A percentile compares a stretch with the other conserved stretches of the same genome.
Evolutionary conservation across 2,113 vertebrate genomes (phyloP).

Genomic region (Kryptolebias marmoratus): DNA sequence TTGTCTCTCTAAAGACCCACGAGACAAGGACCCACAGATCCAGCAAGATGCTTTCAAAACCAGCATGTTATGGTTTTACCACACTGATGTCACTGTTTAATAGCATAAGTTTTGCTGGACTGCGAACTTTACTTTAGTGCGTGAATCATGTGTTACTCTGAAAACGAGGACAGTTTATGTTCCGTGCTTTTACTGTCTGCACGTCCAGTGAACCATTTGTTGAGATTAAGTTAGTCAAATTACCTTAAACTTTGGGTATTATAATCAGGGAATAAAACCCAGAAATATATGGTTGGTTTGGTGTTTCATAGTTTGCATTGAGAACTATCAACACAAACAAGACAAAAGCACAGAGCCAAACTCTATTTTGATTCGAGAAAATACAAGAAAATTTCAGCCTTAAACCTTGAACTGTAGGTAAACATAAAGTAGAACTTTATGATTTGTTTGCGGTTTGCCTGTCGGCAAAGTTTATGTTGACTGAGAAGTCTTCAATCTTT

Average conservation of each 20-base stretch:
- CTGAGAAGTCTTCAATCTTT: slow-evolving; percentile 30
- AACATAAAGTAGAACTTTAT: slow-evolving; percentile 57
- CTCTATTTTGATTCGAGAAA: slow-evolving; percentile 12
- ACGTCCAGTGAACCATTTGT: slow-evolving; percentile 53
- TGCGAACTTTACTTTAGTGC: slow-evolving; percentile 51
- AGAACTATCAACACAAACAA: slow-evolving; percentile 26
- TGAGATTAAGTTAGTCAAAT: slow-evolving; percentile 39
- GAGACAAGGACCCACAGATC: slow-evolving; percentile 55
- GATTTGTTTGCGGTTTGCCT: slow-evolving; percentile 25
- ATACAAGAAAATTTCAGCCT: slow-evolving; percentile 2
- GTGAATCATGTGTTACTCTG: slow-evolving; percentile 46
- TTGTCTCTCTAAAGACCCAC: slow-evolving; percentile 67
- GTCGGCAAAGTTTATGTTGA: slow-evolving; percentile 44
- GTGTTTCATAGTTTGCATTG: slow-evolving; percentile 40
- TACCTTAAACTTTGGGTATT: slow-evolving; percentile 18
- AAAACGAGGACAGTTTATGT: slow-evolving; percentile 34
- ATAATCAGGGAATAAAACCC: slow-evolving; percentile 39
- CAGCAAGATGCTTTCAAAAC: slow-evolving; percentile 60
- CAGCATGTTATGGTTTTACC: slow-evolving; percentile 70
- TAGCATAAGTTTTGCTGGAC: slow-evolving; percentile 60
- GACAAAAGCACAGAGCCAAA: neutral
- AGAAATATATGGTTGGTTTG: slow-evolving; percentile 13
- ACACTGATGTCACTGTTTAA: slow-evolving; percentile 76
- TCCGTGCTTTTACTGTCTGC: slow-evolving; percentile 28
- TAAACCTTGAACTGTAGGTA: slow-evolving; percentile 3